Base-by-base conservation (phyloP, 2,797 vertebrate species). In the Ataeniobius toweri region DNA sequence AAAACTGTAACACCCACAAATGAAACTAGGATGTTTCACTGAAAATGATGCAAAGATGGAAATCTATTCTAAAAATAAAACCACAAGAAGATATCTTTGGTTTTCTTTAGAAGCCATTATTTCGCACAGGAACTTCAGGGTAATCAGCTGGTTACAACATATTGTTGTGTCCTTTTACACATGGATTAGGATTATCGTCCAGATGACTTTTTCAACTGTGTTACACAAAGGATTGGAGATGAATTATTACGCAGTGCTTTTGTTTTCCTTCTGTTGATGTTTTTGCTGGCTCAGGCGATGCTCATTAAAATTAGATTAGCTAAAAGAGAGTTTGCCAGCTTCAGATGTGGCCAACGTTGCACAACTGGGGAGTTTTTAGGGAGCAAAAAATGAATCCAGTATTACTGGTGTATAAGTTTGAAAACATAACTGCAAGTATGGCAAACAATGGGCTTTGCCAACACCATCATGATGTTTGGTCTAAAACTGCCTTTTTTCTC, bases 301-400 rank as follows among this genome's bases (percentile, higher is more conserved):
- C 82, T 91, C 84, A 92, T 94, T 93, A 93, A 93, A 92, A 80
- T 89, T 83, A 74, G 83, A 91, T 92, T 82, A 84, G 56, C 69
- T 80, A 84, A 89, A 89, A 83, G 80, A 90, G 55, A 80, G 65
- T 20, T 24, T 67, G 83, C 70, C 44, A 72, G 77, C 71, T 83
- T 89, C 48, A 78, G 61, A 81, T 81, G 74, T 76, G 77, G 26
- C 70, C 63, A 81, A 9, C 36, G 75, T 81, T 88, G 82, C 71
- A 77, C 85, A 86, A 86, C 80, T 73, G 61, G 81, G 84, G 58
- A 75, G 53, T 70, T 41, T 86, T 88, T 87, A 85, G 13, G 69
- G 12, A 8, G 26, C 41, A 69, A 65, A 75, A 71, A 76, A 44
- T 48, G 68, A 14, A 46, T 81, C 56, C 78, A n/a, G 75, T 77